Evolutionary conservation across 2,797 vertebrate genomes (phyloP), one percentile per base, ranked within the genome.

Genomic region (Spatula clypeata): DNA sequence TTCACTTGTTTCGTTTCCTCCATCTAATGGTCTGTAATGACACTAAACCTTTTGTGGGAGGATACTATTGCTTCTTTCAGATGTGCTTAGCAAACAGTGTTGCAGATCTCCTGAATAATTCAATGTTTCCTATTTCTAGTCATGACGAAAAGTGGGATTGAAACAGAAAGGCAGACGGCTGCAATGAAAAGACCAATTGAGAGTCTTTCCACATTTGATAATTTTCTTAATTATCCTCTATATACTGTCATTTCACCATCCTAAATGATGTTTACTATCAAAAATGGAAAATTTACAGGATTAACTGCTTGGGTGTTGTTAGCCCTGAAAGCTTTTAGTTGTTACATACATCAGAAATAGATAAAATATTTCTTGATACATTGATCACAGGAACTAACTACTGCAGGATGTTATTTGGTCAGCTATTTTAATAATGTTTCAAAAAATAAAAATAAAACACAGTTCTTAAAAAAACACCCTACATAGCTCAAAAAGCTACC

Each of bases 41-140:
- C 55, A 70, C 51, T 72, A 87, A 95, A 80, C 47, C 38, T 86
- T 69, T 77, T 89, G 34, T 34, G 61, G 21, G 67, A 87, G 34
- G 60, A 80, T 74, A 24, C 15, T 27, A 31, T 53, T 4, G 0
- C 42, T 77, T 69, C 57, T 70, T 89, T 86, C 65, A 94, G 71
- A 79, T 51, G 60, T 74, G 77, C 86, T 95, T 87, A 80, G 92
- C 88, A 85, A 74, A 95, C 74, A 44, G 82, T 90, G 57, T 65
- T 91, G 80, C 88, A 62, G 61, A 89, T 71, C 53, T 19, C 44
- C 54, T 96, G 86, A 95, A 96, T 95, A 74, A 96, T 97, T 95
- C 93, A 96, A 57, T 57, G 34, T 77, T 85, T 89, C 90, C 77
- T 87, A 71, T 89, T 95, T 95, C 83, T 85, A 74, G 88, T 91